Base-by-base conservation (phyloP, 2,888 invertebrate genomes). In the Siphlonurus alternatus region DNA sequence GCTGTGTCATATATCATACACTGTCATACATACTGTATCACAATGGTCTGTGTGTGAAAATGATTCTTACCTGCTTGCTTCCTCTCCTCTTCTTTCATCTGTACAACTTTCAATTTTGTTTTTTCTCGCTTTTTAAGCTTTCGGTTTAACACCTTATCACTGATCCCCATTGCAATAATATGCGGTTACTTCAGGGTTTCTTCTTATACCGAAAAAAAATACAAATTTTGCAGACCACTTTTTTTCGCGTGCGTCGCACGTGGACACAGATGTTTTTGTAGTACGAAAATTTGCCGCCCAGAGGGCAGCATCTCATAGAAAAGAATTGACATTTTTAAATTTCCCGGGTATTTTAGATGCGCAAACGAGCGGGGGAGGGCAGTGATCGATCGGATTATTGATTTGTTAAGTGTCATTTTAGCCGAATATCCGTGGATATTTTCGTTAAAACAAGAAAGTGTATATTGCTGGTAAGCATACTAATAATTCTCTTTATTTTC, bases 121-220 rank as follows among this genome's bases (percentile, higher is more conserved):
- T 86, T 85, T 70, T 89, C 88, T 0, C 86, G 80, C 71, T 88
- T 89, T 68, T 84, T 88, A 38, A 89, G 87, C 76, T 89, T 89
- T 64, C 86, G 79, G 81, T 87, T 82, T 23, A 89, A 76, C 62
- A 88, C 80, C 76, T 86, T 87, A 67, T 89, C 87, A 56, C 56
- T n/a, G 7, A 56, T 38, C 15, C 38, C 38, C 38, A 38, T 38
- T 38, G 5, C 15, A 10, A 10, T 10, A 38, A 15, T 38, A 38
- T 38, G 5, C 5, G 38, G 15, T 38, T 10, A 38, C 38, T 15
- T 10, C 15, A 38, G 15, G 15, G 15, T 38, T 38, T 10, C 38
- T 10, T 10, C 15, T 38, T 38, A 10, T 38, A 10, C 38, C 38
- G 15, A 5, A 38, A 15, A 38, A 38, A 38, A 38, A 38, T 38